Base-by-base conservation (phyloP, 1,140 invertebrate genomes). In the Cherax quadricarinatus region DNA sequence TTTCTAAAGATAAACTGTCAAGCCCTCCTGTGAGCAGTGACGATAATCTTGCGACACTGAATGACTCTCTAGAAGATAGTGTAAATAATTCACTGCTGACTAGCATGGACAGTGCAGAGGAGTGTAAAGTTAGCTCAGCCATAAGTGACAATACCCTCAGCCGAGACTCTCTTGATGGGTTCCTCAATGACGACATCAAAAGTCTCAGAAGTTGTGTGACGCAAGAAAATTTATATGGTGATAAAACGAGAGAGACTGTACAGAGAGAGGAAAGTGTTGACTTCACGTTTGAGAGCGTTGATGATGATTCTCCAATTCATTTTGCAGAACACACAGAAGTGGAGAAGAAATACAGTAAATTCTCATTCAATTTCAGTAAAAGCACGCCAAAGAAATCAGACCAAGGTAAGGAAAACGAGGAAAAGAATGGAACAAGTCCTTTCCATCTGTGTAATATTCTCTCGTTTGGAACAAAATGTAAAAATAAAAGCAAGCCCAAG, bases 371-470 rank as follows among this genome's bases (percentile, higher is more conserved):
- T 14, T 79, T 91, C 70, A 75, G 60, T 16, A 91, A 82, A 18
- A 87, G 86, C 41, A 87, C 90, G 14, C 84, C 87, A 60, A 91
- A 91, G n/a, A 84, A 87, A 9, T 87, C 90, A 18, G 90, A 91
- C 78, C 86, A 91, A 79, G 87, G 82, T n/a, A 91, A 91, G 24
- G 90, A 91, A 70, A 87, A 91, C 41, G 84, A 91, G 41, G 90
- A 87, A 12, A 82, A 86, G 79, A 91, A 10, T 41, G 87, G 80
- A n/a, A 70, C 21, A n/a, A 87, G 90, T 82, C 48, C 78, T 10
- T 91, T 87, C 78, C 62, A 30, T 9, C 90, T 84, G 4, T 51
- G 84, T 18, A 86, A 87, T 75, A 86, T 91, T 53, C 85, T 91
- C 3, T 80, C 21, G 24, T 73, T 91, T 49, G 90, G 90, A 12